phyloP scores from a whole-genome alignment of 1,140 invertebrate species.

The Zaprionus camerounensis region DNA sequence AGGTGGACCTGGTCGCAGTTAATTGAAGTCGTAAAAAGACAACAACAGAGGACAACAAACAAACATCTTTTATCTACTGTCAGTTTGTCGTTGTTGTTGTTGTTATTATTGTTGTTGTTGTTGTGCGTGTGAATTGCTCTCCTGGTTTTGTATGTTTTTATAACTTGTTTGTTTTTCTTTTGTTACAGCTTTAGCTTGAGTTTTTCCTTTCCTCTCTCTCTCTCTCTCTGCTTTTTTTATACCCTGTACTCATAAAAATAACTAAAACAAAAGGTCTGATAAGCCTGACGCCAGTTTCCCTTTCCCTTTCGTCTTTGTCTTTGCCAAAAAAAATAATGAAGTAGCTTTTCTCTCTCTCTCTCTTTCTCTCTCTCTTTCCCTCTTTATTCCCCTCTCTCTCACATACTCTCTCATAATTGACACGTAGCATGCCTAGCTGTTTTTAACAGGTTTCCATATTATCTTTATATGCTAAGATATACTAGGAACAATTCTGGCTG shows the following conservation, averaged over 20 bases:
- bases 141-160: constrained; percentile 56
- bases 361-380: background rate
- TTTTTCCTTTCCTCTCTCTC: constrained; percentile 2
- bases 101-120: constrained; percentile 38
- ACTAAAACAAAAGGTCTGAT: constrained; percentile 6
- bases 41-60: constrained; percentile 63
- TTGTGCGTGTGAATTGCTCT: constrained; percentile 77
- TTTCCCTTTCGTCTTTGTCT: background rate
- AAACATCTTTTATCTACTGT: constrained; percentile 72
- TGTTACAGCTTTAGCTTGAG: constrained; percentile 9
- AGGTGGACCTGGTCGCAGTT: constrained; percentile 68
- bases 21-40: constrained; percentile 78
- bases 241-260: constrained; percentile 21
- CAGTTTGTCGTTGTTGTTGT: constrained; percentile 18
- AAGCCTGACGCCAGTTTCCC: background rate
- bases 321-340: background rate
- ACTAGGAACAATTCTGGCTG: background rate
- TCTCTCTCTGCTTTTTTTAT: background rate
- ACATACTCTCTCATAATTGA: background rate
- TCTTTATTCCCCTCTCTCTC: background rate
- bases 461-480: background rate
- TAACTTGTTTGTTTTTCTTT: constrained; percentile 43
- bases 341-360: background rate
- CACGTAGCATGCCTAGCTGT: background rate
- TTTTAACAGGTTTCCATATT: background rate